Evolutionary conservation across 1,140 invertebrate genomes (phyloP), one percentile per base, ranked within the genome.

Genomic region (Chrysoperla carnea): DNA sequence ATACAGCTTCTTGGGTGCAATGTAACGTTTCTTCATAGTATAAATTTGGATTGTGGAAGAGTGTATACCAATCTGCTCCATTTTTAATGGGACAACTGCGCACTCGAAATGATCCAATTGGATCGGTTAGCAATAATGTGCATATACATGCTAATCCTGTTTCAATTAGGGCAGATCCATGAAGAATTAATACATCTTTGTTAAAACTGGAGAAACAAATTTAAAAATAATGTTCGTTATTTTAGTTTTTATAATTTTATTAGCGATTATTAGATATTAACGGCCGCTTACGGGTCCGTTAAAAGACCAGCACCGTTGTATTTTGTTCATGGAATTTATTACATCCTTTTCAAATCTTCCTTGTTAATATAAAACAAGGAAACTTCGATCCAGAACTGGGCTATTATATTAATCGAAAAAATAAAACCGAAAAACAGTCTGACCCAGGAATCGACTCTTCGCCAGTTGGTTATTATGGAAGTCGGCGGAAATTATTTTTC

Each of bases 1-100:
- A 97, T 0, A 96, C 91, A 37, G 90, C 87, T 68, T 97, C 93
- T 55, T 96, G 89, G 1, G 92, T 93, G 62, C 93, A 98, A 62
- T 93, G 78, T 13, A 97, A 61, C 41, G 77, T 83, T 40, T 78
- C 70, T 50, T 85, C 81, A 65, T 94, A 96, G 59, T 93, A 84
- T 6, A 90, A 87, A 50, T 73, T 79, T 17, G 93, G 94, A 68
- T 97, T 97, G 48, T 93, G 84, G 14, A 96, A 67, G 43, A 96
- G 60, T 0, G 92, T 94, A 59, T 97, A 97, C 92, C 92, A 97
- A 62, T 98, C 92, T 1, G 87, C 81, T 6, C 96, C 61, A 13
- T 75, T 72, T 29, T 72, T 68, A 0, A 82, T 80, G 40, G 67
- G 70, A 56, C 92, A 96, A 1, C 85, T 82, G 50, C 71, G 70